These are phyloP conservation scores for Zaprionus inermis DNA, from an alignment of 1,140 invertebrate species.

Conservation along the genomic window DNA sequence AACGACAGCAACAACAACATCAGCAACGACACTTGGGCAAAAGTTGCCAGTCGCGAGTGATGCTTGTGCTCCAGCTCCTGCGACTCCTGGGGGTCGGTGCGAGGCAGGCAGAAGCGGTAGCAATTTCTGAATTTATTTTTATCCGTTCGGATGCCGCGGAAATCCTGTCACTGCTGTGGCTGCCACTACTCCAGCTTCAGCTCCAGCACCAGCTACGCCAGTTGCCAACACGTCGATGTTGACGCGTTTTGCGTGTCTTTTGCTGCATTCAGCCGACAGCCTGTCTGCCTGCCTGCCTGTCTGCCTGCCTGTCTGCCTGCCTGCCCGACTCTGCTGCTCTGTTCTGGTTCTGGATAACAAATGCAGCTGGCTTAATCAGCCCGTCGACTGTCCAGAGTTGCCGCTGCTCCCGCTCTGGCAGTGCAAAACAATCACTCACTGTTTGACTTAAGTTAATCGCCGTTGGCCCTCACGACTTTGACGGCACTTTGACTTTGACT, in stretches of 20 bases:
- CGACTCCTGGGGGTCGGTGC: slow-evolving; percentile 2
- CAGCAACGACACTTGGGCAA: slow-evolving; percentile 66
- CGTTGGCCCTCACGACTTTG: slow-evolving; percentile 67
- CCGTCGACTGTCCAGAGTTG: slow-evolving; percentile 22
- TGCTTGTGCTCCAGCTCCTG: neutral
- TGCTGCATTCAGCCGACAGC: slow-evolving; percentile 17
- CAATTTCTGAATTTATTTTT: slow-evolving; percentile 82
- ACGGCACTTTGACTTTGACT: slow-evolving; percentile 45
- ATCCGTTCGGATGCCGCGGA: slow-evolving; percentile 74
- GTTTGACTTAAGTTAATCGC: slow-evolving; percentile 80
- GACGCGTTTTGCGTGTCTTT: slow-evolving; percentile 63
- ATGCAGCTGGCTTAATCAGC: slow-evolving; percentile 72
- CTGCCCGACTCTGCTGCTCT: neutral
- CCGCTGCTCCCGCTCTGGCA: neutral
- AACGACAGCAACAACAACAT: slow-evolving; percentile 7
- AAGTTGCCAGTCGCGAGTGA: slow-evolving; percentile 54
- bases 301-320: slow-evolving; percentile 6
- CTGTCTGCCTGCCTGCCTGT: neutral
- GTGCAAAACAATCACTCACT: slow-evolving; percentile 80
- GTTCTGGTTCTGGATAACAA: slow-evolving; percentile 57
- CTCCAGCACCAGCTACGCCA: neutral
- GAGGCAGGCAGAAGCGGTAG: slow-evolving; percentile 62
- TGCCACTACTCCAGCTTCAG: neutral
- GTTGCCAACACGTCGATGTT: slow-evolving; percentile 47
- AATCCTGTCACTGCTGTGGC: slow-evolving; percentile 60